A percentile compares a stretch with the other conserved stretches of the same genome.
These are phyloP conservation scores for Achatina immaculata DNA, from an alignment of 1,140 invertebrate genomes.

Conservation along the genomic window DNA sequence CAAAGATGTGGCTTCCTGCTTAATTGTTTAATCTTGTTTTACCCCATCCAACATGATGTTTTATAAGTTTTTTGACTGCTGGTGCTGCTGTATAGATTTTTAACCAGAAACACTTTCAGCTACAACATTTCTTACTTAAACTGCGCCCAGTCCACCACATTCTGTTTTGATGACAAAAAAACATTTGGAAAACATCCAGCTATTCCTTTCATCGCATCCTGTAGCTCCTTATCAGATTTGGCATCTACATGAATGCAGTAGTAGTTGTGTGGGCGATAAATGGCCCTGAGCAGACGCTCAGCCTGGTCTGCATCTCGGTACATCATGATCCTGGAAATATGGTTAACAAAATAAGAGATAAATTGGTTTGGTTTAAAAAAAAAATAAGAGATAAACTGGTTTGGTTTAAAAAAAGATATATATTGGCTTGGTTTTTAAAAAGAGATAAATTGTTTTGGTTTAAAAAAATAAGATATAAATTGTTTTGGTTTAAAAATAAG, in stretches of 20 bases:
- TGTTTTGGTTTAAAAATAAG: no score
- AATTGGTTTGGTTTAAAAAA: background rate
- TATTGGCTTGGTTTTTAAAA: no score
- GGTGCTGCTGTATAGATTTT: no score
- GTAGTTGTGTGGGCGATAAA: slow-evolving; percentile 65
- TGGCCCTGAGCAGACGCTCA: slow-evolving; percentile 60
- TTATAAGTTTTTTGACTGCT: no score
- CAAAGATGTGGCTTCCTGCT: no score
- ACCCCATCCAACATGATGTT: no score
- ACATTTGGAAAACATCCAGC: slow-evolving; percentile 59
- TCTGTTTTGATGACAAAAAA: slow-evolving; percentile 50
- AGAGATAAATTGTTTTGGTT: background rate
- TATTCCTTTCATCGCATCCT: slow-evolving; percentile 44
- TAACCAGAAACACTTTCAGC: no score
- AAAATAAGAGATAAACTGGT: background rate
- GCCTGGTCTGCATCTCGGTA: slow-evolving; percentile 63
- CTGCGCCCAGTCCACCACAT: slow-evolving; percentile 45
- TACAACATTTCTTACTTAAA: slow-evolving; percentile 36
- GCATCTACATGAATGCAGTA: slow-evolving; percentile 69
- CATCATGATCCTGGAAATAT: slow-evolving; percentile 53
- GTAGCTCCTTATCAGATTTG: slow-evolving; percentile 46
- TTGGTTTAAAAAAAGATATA: no score
- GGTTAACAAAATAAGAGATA: no score
- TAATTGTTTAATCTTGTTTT: no score
- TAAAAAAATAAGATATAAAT: no score